Evolutionary conservation across 2,888 invertebrate species (phyloP).

Genomic region (Agrilus cyanescens): DNA sequence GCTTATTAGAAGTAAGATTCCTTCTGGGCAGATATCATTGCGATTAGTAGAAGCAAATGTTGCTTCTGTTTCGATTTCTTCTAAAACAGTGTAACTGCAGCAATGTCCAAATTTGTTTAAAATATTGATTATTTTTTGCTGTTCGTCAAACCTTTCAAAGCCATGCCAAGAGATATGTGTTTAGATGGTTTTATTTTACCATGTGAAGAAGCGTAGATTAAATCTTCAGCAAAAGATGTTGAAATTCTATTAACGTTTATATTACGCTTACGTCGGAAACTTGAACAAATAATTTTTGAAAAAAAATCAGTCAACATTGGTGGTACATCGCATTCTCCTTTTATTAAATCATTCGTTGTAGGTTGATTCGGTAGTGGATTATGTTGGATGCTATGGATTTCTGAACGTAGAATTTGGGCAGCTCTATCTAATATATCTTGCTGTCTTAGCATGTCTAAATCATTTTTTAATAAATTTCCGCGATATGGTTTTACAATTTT

Average conservation of each 20-base stretch:
- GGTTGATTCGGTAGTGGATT: constrained; percentile 9
- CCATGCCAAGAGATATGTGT: constrained; percentile 19
- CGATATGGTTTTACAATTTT: constrained; percentile 12
- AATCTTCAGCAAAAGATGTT: constrained; percentile 13
- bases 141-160: constrained; percentile 20
- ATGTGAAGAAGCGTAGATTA: constrained; percentile 15
- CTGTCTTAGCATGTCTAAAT: constrained; percentile 10
- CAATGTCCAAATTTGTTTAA: constrained; percentile 12
- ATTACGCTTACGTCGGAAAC: constrained; percentile 8
- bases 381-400: constrained; percentile 10
- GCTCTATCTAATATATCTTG: constrained; percentile 11
- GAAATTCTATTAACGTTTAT: constrained; percentile 4
- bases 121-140: constrained; percentile 18
- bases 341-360: constrained; percentile 11
- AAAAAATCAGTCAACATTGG: constrained; percentile 9
- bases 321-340: constrained; percentile 13
- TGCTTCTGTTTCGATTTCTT: no score
- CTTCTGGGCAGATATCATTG: no score
- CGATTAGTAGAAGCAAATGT: no score
- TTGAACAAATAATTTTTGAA: constrained; percentile 10
- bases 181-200: constrained; percentile 20
- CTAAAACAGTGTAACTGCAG: no score
- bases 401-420: constrained; percentile 11
- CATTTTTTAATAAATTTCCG: constrained; percentile 10
- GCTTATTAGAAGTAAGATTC: no score